Evolutionary conservation across 2,113 vertebrate species (phyloP).

Genomic region (Phaetusa simplex): DNA sequence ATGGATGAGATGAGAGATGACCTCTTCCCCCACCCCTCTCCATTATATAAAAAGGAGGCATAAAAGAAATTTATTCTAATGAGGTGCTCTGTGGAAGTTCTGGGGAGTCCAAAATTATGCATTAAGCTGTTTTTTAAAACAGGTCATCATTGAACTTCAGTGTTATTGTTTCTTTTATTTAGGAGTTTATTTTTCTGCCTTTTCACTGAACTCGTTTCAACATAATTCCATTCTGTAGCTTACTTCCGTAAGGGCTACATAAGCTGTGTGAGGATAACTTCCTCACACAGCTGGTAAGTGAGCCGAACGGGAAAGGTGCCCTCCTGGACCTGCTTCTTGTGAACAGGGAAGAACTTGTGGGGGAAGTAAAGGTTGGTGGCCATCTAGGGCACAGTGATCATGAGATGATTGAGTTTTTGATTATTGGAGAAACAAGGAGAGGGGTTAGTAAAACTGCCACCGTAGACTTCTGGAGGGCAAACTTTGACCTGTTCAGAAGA

Average conservation of each 20-base stretch:
- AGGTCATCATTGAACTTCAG: not conserved
- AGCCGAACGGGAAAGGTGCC: too few species aligned
- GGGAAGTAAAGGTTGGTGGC: too few species aligned
- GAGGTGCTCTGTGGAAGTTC: not conserved
- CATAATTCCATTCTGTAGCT: not conserved
- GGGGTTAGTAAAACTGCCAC: too few species aligned
- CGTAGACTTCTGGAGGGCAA: too few species aligned
- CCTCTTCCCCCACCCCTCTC: accelerated
- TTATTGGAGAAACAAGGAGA: too few species aligned
- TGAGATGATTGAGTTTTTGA: too few species aligned
- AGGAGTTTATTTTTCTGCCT: not conserved
- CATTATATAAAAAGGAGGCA: not conserved
- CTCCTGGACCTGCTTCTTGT: too few species aligned
- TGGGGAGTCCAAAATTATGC: not conserved
- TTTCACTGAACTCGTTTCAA: not conserved
- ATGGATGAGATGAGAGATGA: not conserved
- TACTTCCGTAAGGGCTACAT: not conserved
- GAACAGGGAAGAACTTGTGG: too few species aligned
- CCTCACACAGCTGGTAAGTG: too few species aligned
- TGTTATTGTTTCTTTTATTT: not conserved
- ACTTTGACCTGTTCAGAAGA: too few species aligned
- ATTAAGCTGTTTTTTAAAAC: not conserved
- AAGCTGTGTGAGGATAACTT: too few species aligned
- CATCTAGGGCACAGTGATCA: too few species aligned
- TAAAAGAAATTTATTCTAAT: not conserved